These are phyloP conservation scores for Palythoa grandis DNA, from an alignment of 92 coral and sea anemone species.

Conservation along the genomic window DNA sequence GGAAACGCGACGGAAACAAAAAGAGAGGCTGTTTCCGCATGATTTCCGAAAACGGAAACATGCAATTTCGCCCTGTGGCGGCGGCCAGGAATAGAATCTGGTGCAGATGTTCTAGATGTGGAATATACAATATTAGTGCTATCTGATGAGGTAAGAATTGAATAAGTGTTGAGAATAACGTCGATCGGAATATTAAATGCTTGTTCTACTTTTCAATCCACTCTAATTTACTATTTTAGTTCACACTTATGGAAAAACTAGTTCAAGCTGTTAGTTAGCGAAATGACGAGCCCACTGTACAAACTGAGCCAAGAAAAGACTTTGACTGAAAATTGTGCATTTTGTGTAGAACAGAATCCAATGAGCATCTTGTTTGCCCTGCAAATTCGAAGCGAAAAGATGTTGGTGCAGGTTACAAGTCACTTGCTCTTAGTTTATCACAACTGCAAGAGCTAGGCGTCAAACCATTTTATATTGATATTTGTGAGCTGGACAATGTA, in stretches of 20 bases:
- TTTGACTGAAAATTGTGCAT: conserved; percentile 55
- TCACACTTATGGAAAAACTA: conserved; percentile 43
- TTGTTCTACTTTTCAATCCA: conserved; percentile 25
- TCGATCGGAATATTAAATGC: conserved; percentile 13
- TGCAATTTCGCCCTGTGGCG: too few species aligned
- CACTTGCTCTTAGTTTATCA: conserved; percentile 35
- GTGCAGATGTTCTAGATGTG: conserved; percentile 29
- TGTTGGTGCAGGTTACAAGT: conserved; percentile 50
- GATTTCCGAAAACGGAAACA: too few species aligned
- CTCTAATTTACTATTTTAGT: conserved; percentile 21
- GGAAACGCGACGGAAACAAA: too few species aligned
- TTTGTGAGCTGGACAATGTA: conserved; percentile 46
- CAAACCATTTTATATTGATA: conserved; percentile 36
- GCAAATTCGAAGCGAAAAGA: conserved; percentile 55
- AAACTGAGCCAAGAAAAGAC: conserved; percentile 35
- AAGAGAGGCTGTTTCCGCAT: too few species aligned
- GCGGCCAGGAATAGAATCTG: conserved; percentile 32
- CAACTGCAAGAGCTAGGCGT: conserved; percentile 44
- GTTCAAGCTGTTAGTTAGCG: conserved; percentile 33
- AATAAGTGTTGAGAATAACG: conserved; percentile 8
- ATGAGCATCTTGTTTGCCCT: conserved; percentile 56
- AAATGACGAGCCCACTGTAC: conserved; percentile 25
- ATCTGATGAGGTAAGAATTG: conserved; percentile 32
- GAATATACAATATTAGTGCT: conserved; percentile 35
- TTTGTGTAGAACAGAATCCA: conserved; percentile 44